These are phyloP conservation scores for Bolborhynchus lineola DNA, from an alignment of 2,113 vertebrate genomes.

Conservation along the genomic window DNA sequence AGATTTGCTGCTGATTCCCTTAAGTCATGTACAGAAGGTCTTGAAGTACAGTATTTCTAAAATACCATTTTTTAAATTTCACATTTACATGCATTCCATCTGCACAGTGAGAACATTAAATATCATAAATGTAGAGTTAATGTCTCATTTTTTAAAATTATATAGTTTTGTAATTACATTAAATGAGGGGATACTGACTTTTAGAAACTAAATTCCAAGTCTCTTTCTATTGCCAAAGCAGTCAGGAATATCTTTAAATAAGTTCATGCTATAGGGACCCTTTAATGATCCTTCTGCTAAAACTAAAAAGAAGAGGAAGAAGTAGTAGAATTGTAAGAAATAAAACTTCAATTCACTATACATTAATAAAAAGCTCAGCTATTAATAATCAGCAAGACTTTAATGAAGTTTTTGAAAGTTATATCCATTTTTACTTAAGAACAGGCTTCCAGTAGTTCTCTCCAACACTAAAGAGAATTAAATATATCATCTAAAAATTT, in stretches of 20 bases:
- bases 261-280: constrained; percentile 45
- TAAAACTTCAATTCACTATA: not conserved
- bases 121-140: constrained; percentile 67
- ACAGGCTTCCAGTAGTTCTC: not conserved
- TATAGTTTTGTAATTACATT: constrained; percentile 56
- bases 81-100: constrained; percentile 69
- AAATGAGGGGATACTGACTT: constrained; percentile 61
- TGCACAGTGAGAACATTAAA: constrained; percentile 61
- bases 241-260: constrained; percentile 55
- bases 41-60: constrained; percentile 50
- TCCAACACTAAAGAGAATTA: not conserved
- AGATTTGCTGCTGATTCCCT: constrained; percentile 59
- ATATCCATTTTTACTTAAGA: not conserved
- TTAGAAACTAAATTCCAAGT: constrained; percentile 60
- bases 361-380: not conserved
- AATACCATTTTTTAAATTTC: constrained; percentile 67
- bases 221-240: constrained; percentile 57
- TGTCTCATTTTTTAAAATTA: constrained; percentile 69
- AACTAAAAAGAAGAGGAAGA: not conserved
- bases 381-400: not conserved
- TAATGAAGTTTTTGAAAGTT: constrained; percentile 13
- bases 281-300: constrained; percentile 53
- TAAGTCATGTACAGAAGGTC: constrained; percentile 63
- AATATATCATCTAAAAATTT: not conserved
- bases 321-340: not conserved